Conservation (phyloP, 2,888 invertebrate genomes). For the Scaptomyza caliginosa region DNA sequence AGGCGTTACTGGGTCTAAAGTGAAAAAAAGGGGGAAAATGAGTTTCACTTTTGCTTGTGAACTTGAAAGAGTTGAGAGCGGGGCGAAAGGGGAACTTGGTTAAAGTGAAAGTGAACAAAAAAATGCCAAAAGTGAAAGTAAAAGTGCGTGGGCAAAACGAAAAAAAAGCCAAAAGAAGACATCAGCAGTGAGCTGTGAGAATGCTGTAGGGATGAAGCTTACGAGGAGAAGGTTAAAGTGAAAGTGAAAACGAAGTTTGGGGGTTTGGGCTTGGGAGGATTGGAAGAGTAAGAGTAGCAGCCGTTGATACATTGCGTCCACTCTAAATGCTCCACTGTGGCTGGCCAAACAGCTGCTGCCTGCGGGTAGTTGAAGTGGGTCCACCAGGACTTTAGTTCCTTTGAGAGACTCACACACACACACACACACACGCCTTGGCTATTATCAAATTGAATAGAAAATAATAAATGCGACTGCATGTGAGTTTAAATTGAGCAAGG, state of each 20-base stretch:
- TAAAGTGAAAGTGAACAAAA: constrained; percentile 46
- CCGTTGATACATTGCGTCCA: constrained; percentile 77
- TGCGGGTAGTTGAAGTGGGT: not conserved
- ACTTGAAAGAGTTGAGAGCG: not conserved
- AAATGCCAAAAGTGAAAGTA: constrained; percentile 52
- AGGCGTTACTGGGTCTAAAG: constrained; percentile 48
- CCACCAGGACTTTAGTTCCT: constrained; percentile 43
- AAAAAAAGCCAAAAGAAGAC: constrained; percentile 47
- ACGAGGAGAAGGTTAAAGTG: not conserved
- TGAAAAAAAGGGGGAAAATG: constrained; percentile 70
- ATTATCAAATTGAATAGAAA: constrained; percentile 78
- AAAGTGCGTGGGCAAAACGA: constrained; percentile 29
- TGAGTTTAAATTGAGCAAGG: constrained; percentile 62
- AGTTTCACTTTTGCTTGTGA: constrained; percentile 66
- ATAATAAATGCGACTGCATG: constrained; percentile 73
- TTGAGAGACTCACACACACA: constrained; percentile 53
- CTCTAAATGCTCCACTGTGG: constrained; percentile 78
- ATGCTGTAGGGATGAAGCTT: not conserved
- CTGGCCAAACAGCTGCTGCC: constrained; percentile 63
- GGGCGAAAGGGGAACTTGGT: not conserved
- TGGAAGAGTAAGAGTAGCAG: no score
- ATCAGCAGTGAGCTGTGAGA: no score
- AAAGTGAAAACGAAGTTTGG: not conserved
- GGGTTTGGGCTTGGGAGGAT: not conserved
- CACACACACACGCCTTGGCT: constrained; percentile 60